Conservation (phyloP, 2,888 invertebrate genomes). For the Amphipyra berbera region DNA sequence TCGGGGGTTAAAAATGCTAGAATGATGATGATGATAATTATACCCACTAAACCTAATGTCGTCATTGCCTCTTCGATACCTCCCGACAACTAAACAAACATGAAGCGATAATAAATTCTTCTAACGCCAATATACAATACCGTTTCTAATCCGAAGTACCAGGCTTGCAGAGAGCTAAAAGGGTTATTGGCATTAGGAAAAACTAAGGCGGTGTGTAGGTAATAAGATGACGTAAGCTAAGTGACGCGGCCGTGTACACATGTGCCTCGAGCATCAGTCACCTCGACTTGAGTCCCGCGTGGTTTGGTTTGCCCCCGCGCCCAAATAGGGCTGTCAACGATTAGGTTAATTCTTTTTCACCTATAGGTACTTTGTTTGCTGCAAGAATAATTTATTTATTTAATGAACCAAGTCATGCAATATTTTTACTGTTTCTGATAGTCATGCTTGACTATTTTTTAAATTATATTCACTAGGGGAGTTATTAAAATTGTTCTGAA, state of each 20-base stretch:
- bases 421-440: no score
- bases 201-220: slow-evolving; percentile 49
- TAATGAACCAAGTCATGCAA: no score
- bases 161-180: slow-evolving; percentile 48
- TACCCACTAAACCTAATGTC: no score
- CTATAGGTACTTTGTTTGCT: neutral
- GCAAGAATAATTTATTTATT: no score
- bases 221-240: slow-evolving; percentile 58
- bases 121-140: slow-evolving; percentile 46
- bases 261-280: slow-evolving; percentile 68
- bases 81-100: no score
- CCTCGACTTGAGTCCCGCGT: slow-evolving; percentile 52
- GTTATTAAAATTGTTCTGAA: no score
- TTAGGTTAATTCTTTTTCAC: neutral
- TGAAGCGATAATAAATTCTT: neutral
- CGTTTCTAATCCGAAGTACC: slow-evolving; percentile 55
- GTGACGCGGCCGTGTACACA: slow-evolving; percentile 59
- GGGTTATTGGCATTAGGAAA: slow-evolving; percentile 51
- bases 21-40: no score
- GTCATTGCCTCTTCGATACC: no score
- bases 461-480: no score
- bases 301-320: slow-evolving; percentile 50
- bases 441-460: no score
- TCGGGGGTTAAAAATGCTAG: no score
- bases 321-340: slow-evolving; percentile 40